Conservation (phyloP, 2,113 vertebrate species). For the Ranitomeya imitator region DNA sequence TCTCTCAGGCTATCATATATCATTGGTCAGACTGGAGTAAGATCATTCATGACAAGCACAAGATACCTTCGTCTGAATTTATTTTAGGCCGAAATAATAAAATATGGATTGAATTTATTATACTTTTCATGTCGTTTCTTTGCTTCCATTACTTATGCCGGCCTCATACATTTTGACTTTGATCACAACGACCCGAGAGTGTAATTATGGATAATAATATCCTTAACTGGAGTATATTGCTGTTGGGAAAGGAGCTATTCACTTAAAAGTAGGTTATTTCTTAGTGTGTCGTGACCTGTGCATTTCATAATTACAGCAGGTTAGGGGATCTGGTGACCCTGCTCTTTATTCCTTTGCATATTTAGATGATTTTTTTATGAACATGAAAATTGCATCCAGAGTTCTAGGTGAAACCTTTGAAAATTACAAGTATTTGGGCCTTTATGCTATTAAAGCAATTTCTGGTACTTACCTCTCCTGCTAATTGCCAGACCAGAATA, state of each 20-base stretch:
- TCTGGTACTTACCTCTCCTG: not conserved
- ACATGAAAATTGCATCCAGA: conserved; percentile 30
- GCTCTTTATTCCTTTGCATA: conserved; percentile 36
- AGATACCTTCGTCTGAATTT: not conserved
- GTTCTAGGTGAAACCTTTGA: conserved; percentile 31
- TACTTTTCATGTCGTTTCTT: conserved; percentile 37
- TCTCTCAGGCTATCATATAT: not conserved
- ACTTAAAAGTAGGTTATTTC: conserved; percentile 66
- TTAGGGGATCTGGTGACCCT: not conserved
- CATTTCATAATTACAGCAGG: conserved; percentile 57
- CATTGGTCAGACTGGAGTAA: not conserved
- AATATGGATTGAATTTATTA: conserved; percentile 32
- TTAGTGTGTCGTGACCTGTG: conserved; percentile 56
- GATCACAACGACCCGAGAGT: conserved; percentile 62
- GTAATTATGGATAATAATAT: conserved; percentile 65
- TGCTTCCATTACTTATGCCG: conserved; percentile 36
- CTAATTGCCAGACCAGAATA: conserved; percentile 4
- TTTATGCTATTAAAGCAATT: conserved; percentile 30
- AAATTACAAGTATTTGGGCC: conserved; percentile 35
- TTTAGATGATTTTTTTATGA: conserved; percentile 30
- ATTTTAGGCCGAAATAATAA: conserved; percentile 37
- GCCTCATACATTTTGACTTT: conserved; percentile 54
- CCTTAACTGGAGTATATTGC: conserved; percentile 63
- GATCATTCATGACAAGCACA: not conserved
- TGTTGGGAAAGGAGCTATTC: conserved; percentile 65